Evolutionary conservation across 2,888 invertebrate species (phyloP).

Genomic region (Laspeyria flexula): DNA sequence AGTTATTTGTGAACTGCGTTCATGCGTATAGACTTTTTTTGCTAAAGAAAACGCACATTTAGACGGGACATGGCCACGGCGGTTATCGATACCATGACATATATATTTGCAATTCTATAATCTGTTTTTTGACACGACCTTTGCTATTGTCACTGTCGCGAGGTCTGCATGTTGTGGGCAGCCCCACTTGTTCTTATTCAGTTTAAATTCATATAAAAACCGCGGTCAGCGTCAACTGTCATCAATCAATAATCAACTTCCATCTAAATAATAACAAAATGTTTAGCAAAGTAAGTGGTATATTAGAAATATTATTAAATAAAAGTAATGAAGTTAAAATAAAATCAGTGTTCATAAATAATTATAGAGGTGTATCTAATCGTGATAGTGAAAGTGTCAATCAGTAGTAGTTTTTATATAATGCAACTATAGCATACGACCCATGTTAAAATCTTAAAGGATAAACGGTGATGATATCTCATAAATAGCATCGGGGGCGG

Average conservation of each 20-base stretch:
- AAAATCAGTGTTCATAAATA: background rate
- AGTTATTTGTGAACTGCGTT: conserved; percentile 8
- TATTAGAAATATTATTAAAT: background rate
- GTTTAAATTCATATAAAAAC: conserved; percentile 74
- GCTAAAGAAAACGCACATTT: conserved; percentile 25
- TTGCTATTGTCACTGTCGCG: conserved; percentile 69
- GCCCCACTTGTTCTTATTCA: conserved; percentile 74
- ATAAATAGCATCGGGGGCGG: no score
- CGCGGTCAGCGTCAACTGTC: conserved; percentile 56
- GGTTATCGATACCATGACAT: conserved; percentile 73
- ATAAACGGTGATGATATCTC: no score
- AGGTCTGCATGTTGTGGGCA: conserved; percentile 63
- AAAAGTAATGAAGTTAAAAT: no score
- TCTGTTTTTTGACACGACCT: conserved; percentile 67
- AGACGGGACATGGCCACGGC: conserved; percentile 50
- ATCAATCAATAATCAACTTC: conserved; percentile 68
- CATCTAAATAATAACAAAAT: conserved; percentile 66
- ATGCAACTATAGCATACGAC: no score
- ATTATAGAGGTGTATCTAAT: background rate
- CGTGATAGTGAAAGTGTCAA: no score
- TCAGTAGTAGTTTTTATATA: no score
- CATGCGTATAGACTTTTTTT: conserved; percentile 26
- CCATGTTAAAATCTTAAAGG: no score
- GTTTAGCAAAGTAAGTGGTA: conserved; percentile 75
- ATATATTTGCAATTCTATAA: conserved; percentile 69